Percentiles rank a stretch among this genome's conserved stretches.
These are phyloP conservation scores for Tretioscincus oriximinensis DNA, from an alignment of 2,113 vertebrate species.

Conservation along the genomic window DNA sequence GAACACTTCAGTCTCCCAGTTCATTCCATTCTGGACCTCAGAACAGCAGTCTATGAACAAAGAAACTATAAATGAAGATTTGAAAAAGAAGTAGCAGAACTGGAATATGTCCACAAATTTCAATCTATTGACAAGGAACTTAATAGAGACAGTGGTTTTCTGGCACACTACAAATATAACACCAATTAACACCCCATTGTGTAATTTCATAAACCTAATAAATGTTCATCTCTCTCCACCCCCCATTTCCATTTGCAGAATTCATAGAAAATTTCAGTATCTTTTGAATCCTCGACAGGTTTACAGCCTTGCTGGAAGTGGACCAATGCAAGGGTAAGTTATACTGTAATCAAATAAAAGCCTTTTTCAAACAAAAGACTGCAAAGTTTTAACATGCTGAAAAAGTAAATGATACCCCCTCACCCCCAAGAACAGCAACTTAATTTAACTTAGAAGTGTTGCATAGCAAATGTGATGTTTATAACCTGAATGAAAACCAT, in stretches of 20 bases:
- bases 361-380: neutral
- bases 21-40: too few relatives aligned
- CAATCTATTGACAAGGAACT: too few relatives aligned
- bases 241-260: slow-evolving; percentile 74
- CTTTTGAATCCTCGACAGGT: slow-evolving; percentile 94
- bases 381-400: neutral
- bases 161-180: too few relatives aligned
- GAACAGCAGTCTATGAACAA: too few relatives aligned
- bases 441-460: slow-evolving; percentile 27
- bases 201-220: slow-evolving; percentile 15
- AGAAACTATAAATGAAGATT: too few relatives aligned
- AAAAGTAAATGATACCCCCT: slow-evolving; percentile 44
- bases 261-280: slow-evolving; percentile 94
- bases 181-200: too few relatives aligned
- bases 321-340: slow-evolving; percentile 91
- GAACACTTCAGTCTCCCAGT: too few relatives aligned
- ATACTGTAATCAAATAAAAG: slow-evolving; percentile 54
- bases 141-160: too few relatives aligned
- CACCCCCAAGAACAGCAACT: slow-evolving; percentile 25
- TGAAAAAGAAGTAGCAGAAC: too few relatives aligned
- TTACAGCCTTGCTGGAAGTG: slow-evolving; percentile 89
- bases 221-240: slow-evolving; percentile 36
- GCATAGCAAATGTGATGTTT: neutral
- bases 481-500: neutral
- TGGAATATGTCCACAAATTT: too few relatives aligned